Base-by-base conservation (phyloP, 2,888 invertebrate genomes). In the Epirrhoe tristata region DNA sequence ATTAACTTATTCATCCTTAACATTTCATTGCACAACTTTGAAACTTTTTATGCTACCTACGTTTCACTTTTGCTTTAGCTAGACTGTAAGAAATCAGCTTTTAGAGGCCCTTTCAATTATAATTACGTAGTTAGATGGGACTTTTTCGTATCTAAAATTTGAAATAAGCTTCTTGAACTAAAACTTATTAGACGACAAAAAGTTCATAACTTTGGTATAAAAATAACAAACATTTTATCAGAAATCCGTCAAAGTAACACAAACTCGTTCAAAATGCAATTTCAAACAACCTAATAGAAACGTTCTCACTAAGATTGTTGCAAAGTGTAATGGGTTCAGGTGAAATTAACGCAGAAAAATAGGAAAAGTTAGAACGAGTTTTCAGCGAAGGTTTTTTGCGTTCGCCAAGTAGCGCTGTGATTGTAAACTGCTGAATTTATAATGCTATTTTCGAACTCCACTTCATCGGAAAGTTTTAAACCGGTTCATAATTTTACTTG, bases 281-380 rank as follows among this genome's bases (percentile, higher is more conserved):
- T 90, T 90, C 86, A 90, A 86, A 73, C 81, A 85, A 85, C 87
- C 88, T 90, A 89, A 90, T 89, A 89, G 87, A 89, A 89, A 88
- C 83, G 84, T 85, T 89, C 86, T 84, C 84, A 87, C 86, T 87
- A 87, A 90, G 91, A 93, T 87, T 92, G 91, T 93, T 92, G 90
- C 89, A 87, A 92, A 92, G 88, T 92, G 91, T 93, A 93, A 93
- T 93, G 91, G 93, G 91, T 92, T 90, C 93, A 91, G 90, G 89
- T 88, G 88, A 89, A 90, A 91, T 90, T 90, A 90, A 93, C 93
- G 93, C 92, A 93, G 93, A 93, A 93, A 93, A 93, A 93, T 93
- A 93, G 93, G 93, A 92, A 93, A 93, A 93, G 93, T 93, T 93
- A 89, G 86, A 92, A 93, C 88, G 93, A 93, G 93, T 93, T 93